Percentiles rank a stretch among this genome's conserved stretches.
Evolutionary conservation across 2,888 invertebrate genomes (phyloP).

Genomic region (Acronicta leporina): DNA sequence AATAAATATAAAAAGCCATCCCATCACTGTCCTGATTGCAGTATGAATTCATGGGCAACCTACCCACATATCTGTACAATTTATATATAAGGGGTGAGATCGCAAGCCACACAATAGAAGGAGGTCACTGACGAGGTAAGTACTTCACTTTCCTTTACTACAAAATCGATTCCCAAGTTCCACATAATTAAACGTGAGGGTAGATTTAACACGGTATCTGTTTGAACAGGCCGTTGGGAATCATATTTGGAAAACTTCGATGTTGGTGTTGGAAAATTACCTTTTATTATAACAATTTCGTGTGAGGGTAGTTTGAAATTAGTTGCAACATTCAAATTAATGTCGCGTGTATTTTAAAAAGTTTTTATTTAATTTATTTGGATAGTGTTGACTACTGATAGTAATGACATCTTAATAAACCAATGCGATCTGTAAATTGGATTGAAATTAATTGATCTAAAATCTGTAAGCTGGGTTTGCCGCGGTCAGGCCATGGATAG

Average conservation of each 20-base stretch:
- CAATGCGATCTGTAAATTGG: too few species aligned
- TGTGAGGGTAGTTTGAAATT: neutral
- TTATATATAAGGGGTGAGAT: slow-evolving; percentile 55
- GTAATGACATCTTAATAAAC: too few species aligned
- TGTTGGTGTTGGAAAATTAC: slow-evolving; percentile 13
- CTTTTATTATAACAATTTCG: slow-evolving; percentile 2
- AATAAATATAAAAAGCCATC: neutral
- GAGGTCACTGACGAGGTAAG: slow-evolving; percentile 67
- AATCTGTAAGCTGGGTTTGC: too few species aligned
- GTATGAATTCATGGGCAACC: slow-evolving; percentile 5
- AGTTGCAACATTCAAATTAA: neutral
- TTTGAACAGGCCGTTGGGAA: slow-evolving; percentile 25
- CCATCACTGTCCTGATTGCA: neutral
- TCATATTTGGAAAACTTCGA: slow-evolving; percentile 18
- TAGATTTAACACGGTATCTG: slow-evolving; percentile 26
- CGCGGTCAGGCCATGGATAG: too few species aligned
- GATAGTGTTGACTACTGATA: too few species aligned
- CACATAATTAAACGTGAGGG: slow-evolving; percentile 37
- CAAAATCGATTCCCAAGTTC: slow-evolving; percentile 56
- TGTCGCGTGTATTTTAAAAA: too few species aligned
- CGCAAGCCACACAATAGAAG: slow-evolving; percentile 60
- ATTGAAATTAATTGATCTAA: too few species aligned
- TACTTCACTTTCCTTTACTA: slow-evolving; percentile 54
- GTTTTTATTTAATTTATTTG: too few species aligned
- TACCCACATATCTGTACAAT: slow-evolving; percentile 23